Evolutionary conservation across 2,888 invertebrate species (phyloP).

Genomic region (Hydroisotoma schaefferi): DNA sequence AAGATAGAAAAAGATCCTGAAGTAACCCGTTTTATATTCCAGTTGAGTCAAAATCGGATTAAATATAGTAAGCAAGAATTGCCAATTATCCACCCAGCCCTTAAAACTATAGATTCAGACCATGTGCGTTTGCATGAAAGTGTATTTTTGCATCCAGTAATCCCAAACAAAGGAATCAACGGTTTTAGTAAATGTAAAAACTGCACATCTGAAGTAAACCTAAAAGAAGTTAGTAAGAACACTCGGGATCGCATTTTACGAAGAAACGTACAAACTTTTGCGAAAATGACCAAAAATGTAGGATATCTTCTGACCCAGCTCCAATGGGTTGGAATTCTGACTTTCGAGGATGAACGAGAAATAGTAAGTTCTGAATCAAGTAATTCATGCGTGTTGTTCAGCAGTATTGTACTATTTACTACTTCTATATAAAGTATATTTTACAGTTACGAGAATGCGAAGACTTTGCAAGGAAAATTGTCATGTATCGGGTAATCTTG

Average conservation of each 20-base stretch:
- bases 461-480: constrained; percentile 5
- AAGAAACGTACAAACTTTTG: constrained; percentile 30
- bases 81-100: neutral
- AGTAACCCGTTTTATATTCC: no score
- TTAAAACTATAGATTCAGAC: neutral
- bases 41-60: no score
- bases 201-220: neutral
- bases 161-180: no score
- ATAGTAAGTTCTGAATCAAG: constrained; percentile 24
- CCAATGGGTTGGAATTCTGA: constrained; percentile 38
- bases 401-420: neutral
- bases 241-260: constrained; percentile 12
- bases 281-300: constrained; percentile 28
- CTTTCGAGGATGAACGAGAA: constrained; percentile 32
- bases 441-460: constrained; percentile 13
- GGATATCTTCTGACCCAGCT: constrained; percentile 35
- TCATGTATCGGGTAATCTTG: constrained; percentile 10
- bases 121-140: neutral
- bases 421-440: neutral
- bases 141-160: no score
- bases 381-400: no score
- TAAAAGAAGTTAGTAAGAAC: neutral
- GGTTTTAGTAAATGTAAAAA: no score
- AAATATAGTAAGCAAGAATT: neutral
- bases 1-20: no score